These are phyloP conservation scores for Silurus lanzhouensis DNA, from an alignment of 2,797 vertebrate species.

Conservation along the genomic window DNA sequence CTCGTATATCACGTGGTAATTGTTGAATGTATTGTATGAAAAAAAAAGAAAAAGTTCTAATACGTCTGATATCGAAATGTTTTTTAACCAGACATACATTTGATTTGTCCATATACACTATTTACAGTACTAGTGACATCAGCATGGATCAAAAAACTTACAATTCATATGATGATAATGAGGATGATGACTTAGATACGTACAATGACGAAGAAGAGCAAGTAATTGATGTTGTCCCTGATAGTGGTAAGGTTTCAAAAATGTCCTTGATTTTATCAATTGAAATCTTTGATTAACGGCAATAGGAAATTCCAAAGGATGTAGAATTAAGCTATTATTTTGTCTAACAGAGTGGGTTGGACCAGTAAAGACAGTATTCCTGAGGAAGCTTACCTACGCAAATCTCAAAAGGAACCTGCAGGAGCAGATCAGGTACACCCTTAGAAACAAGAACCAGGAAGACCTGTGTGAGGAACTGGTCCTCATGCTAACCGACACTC, in stretches of 20 bases:
- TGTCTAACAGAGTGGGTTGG: constrained; percentile 70
- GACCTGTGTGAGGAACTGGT: constrained; percentile 76
- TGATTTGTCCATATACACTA: not conserved
- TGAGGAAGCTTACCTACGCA: constrained; percentile 77
- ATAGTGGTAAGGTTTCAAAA: constrained; percentile 66
- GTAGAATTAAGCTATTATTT: not conserved
- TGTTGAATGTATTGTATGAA: not conserved
- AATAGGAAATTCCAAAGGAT: not conserved
- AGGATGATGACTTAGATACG: constrained; percentile 31
- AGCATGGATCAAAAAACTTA: constrained; percentile 49
- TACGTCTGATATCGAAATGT: not conserved
- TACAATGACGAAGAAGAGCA: constrained; percentile 18
- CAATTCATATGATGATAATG: constrained; percentile 38
- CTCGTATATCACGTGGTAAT: not conserved
- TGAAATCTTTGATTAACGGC: not conserved
- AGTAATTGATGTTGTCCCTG: constrained; percentile 49
- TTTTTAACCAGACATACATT: not conserved
- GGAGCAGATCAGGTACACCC: constrained; percentile 73
- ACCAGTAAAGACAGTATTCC: constrained; percentile 74
- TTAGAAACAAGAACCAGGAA: constrained; percentile 67
- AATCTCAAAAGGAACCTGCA: constrained; percentile 79
- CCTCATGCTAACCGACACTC: constrained; percentile 70
- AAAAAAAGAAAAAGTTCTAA: not conserved
- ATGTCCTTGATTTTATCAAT: not conserved
- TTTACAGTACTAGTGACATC: constrained; percentile 59